A percentile compares a stretch with the other conserved stretches of the same genome.
phyloP scores from a whole-genome alignment of 2,113 vertebrate genomes.

The Scatophagus argus region DNA sequence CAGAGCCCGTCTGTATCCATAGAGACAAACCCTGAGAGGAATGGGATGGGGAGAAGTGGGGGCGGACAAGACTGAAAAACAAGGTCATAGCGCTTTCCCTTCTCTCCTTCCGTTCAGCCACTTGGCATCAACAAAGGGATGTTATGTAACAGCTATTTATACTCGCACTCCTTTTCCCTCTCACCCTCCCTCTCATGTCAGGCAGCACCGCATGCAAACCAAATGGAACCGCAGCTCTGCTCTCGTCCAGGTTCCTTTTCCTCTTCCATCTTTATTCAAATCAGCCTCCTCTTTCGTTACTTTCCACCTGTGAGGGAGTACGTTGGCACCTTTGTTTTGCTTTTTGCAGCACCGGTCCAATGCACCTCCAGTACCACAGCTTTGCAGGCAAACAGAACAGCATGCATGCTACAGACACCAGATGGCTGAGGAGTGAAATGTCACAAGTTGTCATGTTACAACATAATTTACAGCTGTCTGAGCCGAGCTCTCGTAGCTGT shows the following conservation, averaged over 20 bases:
- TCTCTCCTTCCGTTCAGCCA: slow-evolving; percentile 80
- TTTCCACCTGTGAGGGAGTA: not conserved
- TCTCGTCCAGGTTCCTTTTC: slow-evolving; percentile 4
- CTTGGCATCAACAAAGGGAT: slow-evolving; percentile 85
- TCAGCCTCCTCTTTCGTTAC: not conserved
- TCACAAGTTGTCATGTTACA: slow-evolving; percentile 48
- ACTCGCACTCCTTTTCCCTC: slow-evolving; percentile 69
- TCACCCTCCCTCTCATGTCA: slow-evolving; percentile 68
- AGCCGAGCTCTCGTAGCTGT: not conserved
- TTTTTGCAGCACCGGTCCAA: not conserved
- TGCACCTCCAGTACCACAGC: slow-evolving; percentile 4
- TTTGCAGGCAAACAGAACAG: slow-evolving; percentile 30
- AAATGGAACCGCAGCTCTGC: slow-evolving; percentile 55
- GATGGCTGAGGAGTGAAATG: slow-evolving; percentile 37
- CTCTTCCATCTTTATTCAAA: slow-evolving; percentile 10
- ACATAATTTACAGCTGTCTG: slow-evolving; percentile 40
- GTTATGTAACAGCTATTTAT: slow-evolving; percentile 87
- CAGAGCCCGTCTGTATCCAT: slow-evolving; percentile 79
- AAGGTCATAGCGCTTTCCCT: slow-evolving; percentile 82
- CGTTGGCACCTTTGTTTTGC: not conserved
- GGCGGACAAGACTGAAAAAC: slow-evolving; percentile 81
- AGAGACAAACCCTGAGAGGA: slow-evolving; percentile 75
- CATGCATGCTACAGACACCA: slow-evolving; percentile 19
- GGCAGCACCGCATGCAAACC: slow-evolving; percentile 70
- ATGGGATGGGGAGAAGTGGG: slow-evolving; percentile 73